Base-by-base conservation (phyloP, 2,113 vertebrate genomes). In the Melanerpes formicivorus region DNA sequence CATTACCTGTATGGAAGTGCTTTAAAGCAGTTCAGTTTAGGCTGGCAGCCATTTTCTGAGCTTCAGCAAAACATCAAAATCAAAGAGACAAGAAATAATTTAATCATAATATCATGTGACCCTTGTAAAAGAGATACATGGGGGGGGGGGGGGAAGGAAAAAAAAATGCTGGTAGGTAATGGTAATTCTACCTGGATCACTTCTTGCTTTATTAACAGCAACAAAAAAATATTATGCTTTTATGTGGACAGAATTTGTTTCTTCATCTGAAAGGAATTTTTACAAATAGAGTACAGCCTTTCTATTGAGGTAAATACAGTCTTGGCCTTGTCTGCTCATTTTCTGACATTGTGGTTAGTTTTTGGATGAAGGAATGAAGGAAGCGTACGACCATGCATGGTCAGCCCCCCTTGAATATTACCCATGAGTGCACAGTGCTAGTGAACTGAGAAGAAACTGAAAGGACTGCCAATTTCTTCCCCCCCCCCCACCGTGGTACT, bases 11-110 rank as follows among this genome's bases (percentile, higher is more conserved):
- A 88, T 83, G 86, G 82, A 75, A 87, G 37, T 72, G 84, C 85
- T 95, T 94, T 95, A 93, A 89, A 90, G 58, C 72, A 80, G 79
- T 78, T 94, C 69, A 75, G 79, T 80, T 90, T 64, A 93, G 65
- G 48, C 84, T 91, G 58, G 93, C 69, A 93, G 72, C 79, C 84
- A 92, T 89, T 94, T 93, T 90, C 72, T 71, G 79, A 87, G 87
- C 58, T 85, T 91, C 62, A 90, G 69, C 34, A 89, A 86, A 88
- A 72, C 44, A 81, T 71, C 58, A 78, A 77, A 95, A 84, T 91
- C 82, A 65, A 48, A 93, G 75, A 2, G 8, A 54, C 85, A 75
- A 69, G 34, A 55, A 86, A 44, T 54, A 81, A 90, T 88, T 80
- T 85, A 77, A 44, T 74, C 77, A 40, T 60, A 32, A 81, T 90